Conservation (phyloP, 1,140 invertebrate genomes). For the Bombus confusus region DNA sequence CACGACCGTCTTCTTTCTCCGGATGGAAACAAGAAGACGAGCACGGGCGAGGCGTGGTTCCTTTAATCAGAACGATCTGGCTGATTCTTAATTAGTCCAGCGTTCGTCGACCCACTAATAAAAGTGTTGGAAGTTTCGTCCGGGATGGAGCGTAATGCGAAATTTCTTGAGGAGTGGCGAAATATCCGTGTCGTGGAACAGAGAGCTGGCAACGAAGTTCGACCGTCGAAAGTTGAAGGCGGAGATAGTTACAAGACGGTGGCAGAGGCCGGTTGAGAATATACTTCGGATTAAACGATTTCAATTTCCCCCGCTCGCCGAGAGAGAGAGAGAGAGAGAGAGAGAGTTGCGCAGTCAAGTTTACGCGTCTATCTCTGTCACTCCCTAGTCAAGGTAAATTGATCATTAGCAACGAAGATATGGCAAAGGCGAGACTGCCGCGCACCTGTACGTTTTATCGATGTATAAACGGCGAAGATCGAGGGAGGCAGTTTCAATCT, state of each 20-base stretch:
- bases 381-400: slow-evolving; percentile 26
- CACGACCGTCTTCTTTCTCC: not conserved
- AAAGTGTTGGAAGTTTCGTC: slow-evolving; percentile 32
- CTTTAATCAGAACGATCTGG: slow-evolving; percentile 39
- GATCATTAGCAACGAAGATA: slow-evolving; percentile 46
- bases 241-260: slow-evolving; percentile 35
- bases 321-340: not conserved
- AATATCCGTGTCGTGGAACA: not conserved
- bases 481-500: slow-evolving; percentile 18
- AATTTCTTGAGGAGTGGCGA: not conserved
- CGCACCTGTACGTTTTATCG: slow-evolving; percentile 21
- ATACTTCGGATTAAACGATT: slow-evolving; percentile 54
- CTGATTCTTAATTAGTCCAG: slow-evolving; percentile 38
- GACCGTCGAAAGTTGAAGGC: slow-evolving; percentile 28
- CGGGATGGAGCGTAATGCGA: not conserved
- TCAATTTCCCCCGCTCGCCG: slow-evolving; percentile 26
- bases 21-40: not conserved
- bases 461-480: slow-evolving; percentile 11
- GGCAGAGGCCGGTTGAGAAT: slow-evolving; percentile 31
- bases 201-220: not conserved
- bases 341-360: slow-evolving; percentile 17
- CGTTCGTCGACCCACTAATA: slow-evolving; percentile 8
- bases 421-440: slow-evolving; percentile 6
- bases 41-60: not conserved
- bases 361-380: not conserved